These are phyloP conservation scores for Oscheius sp. DNA, from an alignment of 2,888 invertebrate species.

Conservation along the genomic window DNA sequence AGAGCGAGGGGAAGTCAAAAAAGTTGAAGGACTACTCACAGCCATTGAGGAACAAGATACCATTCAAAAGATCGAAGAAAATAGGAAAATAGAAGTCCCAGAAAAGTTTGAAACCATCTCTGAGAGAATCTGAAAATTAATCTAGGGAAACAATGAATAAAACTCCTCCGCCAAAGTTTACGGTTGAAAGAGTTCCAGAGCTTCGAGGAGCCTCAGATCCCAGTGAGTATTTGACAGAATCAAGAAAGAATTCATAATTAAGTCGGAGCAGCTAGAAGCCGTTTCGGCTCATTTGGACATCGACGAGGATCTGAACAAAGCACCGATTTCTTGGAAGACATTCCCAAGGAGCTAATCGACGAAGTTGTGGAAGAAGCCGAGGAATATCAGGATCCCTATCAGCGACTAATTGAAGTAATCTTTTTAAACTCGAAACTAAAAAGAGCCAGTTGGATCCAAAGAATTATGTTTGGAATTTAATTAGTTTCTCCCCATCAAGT, in stretches of 20 bases:
- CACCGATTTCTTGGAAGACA: neutral
- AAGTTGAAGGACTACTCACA: constrained; percentile 40
- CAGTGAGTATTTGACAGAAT: neutral
- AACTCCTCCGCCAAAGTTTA: constrained; percentile 13
- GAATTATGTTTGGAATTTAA: constrained; percentile 5
- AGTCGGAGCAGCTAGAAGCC: neutral
- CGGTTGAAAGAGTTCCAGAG: constrained; percentile 11
- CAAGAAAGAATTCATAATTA: neutral
- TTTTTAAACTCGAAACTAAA: neutral
- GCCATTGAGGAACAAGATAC: constrained; percentile 54
- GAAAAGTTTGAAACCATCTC: neutral
- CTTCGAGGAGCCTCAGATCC: neutral
- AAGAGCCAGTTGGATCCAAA: neutral
- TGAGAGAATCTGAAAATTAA: neutral
- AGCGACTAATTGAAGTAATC: constrained; percentile 11
- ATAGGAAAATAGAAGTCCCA: neutral
- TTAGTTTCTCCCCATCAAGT: neutral
- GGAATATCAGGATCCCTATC: constrained; percentile 18
- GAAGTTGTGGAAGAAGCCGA: constrained; percentile 3
- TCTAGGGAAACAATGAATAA: neutral
- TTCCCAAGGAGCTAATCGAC: neutral
- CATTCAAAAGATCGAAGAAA: constrained; percentile 4
- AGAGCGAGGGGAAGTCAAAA: neutral
- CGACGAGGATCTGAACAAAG: neutral
- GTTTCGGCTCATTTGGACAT: neutral